Evolutionary conservation across 2,888 invertebrate species (phyloP).

Genomic region (Yponomeuta cagnagella): DNA sequence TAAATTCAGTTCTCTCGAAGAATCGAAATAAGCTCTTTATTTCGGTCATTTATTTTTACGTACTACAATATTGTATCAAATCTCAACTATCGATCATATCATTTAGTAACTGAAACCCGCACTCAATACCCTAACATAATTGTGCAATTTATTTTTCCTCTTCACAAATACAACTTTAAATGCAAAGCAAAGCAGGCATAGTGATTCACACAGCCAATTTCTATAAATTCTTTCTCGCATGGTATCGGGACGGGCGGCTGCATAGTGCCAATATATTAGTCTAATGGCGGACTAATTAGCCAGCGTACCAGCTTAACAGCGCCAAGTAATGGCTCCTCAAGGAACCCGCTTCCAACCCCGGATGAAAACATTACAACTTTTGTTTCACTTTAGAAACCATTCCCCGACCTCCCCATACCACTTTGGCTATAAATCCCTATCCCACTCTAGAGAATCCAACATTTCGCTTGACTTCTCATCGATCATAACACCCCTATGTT

Average conservation of each 20-base stretch:
- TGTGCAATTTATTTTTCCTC: too few relatives aligned
- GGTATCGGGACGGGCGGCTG: slow-evolving; percentile 36
- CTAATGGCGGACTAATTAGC: slow-evolving; percentile 67
- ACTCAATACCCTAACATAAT: too few relatives aligned
- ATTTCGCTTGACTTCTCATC: slow-evolving; percentile 10
- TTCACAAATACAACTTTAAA: too few relatives aligned
- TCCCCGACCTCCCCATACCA: not conserved
- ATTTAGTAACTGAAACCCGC: too few relatives aligned
- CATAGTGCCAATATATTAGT: slow-evolving; percentile 55
- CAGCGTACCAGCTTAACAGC: slow-evolving; percentile 49
- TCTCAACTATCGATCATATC: too few relatives aligned
- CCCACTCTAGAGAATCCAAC: not conserved
- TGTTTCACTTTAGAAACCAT: not conserved
- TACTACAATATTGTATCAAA: too few relatives aligned
- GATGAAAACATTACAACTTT: slow-evolving; percentile 13
- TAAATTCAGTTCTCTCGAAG: too few relatives aligned
- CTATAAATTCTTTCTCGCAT: slow-evolving; percentile 14
- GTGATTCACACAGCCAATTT: not conserved
- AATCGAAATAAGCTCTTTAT: too few relatives aligned
- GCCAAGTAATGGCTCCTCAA: slow-evolving; percentile 56
- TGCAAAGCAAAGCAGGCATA: too few relatives aligned
- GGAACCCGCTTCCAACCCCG: slow-evolving; percentile 28
- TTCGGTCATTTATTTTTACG: too few relatives aligned
- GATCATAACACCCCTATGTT: slow-evolving; percentile 8
- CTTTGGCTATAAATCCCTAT: not conserved